phyloP scores from a whole-genome alignment of 1,140 invertebrate species.

The Eufriesea mexicana region DNA sequence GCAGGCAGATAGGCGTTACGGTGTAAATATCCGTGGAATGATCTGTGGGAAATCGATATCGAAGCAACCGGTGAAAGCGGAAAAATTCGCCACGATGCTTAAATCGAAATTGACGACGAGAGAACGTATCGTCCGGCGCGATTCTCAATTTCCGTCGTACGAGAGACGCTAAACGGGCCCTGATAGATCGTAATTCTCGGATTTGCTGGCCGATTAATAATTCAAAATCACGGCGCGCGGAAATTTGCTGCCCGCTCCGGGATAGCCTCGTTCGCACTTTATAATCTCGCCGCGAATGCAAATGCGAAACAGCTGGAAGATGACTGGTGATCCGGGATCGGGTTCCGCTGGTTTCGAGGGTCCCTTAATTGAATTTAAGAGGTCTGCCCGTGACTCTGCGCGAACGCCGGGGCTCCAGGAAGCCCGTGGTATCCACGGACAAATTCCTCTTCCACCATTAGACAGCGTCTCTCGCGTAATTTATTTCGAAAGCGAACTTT shows the following conservation, averaged over 20 bases:
- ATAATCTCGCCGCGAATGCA: constrained; percentile 28
- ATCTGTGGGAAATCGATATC: too few species aligned
- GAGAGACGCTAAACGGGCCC: background rate
- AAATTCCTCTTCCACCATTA: constrained; percentile 27
- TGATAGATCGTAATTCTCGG: constrained; percentile 18
- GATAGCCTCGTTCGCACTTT: constrained; percentile 47
- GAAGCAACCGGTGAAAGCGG: too few species aligned
- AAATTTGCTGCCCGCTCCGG: background rate
- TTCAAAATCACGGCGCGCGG: background rate
- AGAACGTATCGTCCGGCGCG: background rate
- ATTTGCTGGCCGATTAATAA: background rate
- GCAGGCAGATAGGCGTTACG: too few species aligned
- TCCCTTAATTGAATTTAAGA: constrained; percentile 59
- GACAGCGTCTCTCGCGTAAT: background rate
- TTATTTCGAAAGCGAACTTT: background rate
- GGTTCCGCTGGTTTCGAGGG: constrained; percentile 46
- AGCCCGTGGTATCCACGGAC: constrained; percentile 10
- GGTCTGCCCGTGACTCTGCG: constrained; percentile 42
- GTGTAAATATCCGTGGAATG: too few species aligned
- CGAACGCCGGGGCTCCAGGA: constrained; percentile 7
- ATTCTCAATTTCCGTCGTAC: background rate
- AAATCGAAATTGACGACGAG: too few species aligned
- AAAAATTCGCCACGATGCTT: too few species aligned
- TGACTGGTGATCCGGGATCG: constrained; percentile 45
- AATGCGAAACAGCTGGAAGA: constrained; percentile 29